Evolutionary conservation across 2,797 vertebrate species (phyloP).

Genomic region (Lutjanus argentimaculatus): DNA sequence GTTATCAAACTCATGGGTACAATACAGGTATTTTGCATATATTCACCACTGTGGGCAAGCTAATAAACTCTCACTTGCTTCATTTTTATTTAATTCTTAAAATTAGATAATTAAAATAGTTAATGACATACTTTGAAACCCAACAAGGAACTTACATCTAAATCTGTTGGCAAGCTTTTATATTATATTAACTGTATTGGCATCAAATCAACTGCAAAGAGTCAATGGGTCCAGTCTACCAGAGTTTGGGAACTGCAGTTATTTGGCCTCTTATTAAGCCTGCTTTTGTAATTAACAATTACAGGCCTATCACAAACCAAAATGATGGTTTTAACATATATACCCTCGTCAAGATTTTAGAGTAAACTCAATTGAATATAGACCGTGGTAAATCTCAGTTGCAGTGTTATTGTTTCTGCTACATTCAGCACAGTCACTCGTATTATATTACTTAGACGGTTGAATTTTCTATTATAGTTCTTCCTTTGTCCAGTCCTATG

Average conservation of each 20-base stretch:
- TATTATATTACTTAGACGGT: background rate
- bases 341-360: background rate
- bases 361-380: background rate
- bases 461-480: background rate
- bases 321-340: background rate
- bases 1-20: background rate
- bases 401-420: background rate
- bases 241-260: background rate
- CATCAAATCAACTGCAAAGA: background rate
- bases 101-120: background rate
- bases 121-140: background rate
- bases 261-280: background rate
- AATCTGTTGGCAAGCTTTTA: background rate
- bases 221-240: background rate
- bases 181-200: background rate
- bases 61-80: background rate
- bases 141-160: background rate
- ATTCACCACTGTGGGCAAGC: background rate
- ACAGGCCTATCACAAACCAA: background rate
- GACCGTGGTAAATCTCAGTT: background rate
- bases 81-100: background rate
- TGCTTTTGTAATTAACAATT: background rate
- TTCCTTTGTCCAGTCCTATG: background rate
- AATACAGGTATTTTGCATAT: background rate
- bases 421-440: background rate